Conservation (phyloP, 2,113 vertebrate genomes). For the Clarias batrachus region DNA sequence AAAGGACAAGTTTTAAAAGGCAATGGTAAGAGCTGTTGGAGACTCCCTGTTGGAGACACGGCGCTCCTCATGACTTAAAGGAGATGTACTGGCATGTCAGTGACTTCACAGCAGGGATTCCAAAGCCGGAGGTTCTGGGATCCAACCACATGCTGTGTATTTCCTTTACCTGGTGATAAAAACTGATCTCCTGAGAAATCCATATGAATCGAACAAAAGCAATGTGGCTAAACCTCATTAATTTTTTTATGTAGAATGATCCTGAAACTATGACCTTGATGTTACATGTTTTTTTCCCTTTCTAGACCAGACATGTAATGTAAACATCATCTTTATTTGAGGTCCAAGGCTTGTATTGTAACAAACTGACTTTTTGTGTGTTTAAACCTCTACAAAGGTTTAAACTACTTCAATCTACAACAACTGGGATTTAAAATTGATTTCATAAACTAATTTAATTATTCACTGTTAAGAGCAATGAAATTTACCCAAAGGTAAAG, state of each 20-base stretch:
- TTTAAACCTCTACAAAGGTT: not conserved
- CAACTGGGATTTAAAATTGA: too few relatives aligned
- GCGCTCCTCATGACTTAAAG: constrained; percentile 13
- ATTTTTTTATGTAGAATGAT: not conserved
- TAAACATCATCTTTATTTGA: not conserved
- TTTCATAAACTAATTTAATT: not conserved
- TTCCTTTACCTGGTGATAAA: constrained; percentile 27
- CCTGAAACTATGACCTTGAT: not conserved
- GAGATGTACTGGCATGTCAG: constrained; percentile 62
- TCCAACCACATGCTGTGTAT: constrained; percentile 66
- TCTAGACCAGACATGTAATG: not conserved
- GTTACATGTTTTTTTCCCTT: not conserved
- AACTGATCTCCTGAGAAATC: not conserved
- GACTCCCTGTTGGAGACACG: not conserved
- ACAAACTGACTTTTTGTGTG: not conserved
- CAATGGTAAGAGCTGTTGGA: not conserved
- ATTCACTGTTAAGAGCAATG: not conserved
- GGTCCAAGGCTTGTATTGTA: not conserved
- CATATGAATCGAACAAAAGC: not conserved
- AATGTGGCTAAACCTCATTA: not conserved
- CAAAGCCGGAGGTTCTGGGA: constrained; percentile 68
- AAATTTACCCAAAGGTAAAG: not conserved
- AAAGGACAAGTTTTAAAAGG: not conserved
- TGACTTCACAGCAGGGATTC: constrained; percentile 64
- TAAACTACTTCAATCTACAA: too few relatives aligned